These are phyloP conservation scores for Chunga burmeisteri DNA, from an alignment of 2,113 vertebrate species.

Conservation along the genomic window DNA sequence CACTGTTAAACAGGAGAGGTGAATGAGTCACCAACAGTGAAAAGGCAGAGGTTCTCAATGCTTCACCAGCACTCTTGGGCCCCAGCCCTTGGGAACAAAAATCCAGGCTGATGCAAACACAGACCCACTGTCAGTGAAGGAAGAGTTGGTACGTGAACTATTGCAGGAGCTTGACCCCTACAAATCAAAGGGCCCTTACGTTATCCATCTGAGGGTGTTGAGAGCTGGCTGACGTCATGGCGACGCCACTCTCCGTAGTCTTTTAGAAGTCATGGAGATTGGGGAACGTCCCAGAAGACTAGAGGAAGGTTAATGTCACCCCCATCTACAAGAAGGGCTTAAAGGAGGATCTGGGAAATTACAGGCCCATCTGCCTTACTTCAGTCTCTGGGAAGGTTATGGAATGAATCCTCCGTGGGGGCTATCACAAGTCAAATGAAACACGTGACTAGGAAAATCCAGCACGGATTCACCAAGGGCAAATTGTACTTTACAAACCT, in stretches of 20 bases:
- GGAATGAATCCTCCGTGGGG: not conserved
- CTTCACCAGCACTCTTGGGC: not conserved
- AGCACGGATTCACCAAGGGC: not conserved
- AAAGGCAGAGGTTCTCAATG: too few relatives aligned
- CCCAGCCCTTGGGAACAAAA: not conserved
- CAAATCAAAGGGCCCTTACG: too few relatives aligned
- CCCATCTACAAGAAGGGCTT: not conserved
- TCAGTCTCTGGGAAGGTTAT: not conserved
- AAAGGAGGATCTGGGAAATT: not conserved
- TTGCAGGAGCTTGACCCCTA: not conserved
- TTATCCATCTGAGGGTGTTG: not conserved
- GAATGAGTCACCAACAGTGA: too few relatives aligned
- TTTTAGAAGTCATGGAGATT: not conserved
- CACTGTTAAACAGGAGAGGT: too few relatives aligned
- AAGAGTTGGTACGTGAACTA: not conserved
- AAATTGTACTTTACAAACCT: not conserved
- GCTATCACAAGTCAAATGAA: not conserved
- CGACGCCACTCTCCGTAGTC: not conserved
- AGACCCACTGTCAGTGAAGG: not conserved
- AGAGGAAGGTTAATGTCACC: not conserved
- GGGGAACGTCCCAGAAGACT: not conserved
- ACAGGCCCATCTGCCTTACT: not conserved
- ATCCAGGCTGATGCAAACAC: not conserved
- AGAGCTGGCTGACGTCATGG: not conserved
- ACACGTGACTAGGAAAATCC: not conserved